Conservation (phyloP, 2,113 vertebrate species). For the rabbit (Oryctolagus cuniculus) region DNA sequence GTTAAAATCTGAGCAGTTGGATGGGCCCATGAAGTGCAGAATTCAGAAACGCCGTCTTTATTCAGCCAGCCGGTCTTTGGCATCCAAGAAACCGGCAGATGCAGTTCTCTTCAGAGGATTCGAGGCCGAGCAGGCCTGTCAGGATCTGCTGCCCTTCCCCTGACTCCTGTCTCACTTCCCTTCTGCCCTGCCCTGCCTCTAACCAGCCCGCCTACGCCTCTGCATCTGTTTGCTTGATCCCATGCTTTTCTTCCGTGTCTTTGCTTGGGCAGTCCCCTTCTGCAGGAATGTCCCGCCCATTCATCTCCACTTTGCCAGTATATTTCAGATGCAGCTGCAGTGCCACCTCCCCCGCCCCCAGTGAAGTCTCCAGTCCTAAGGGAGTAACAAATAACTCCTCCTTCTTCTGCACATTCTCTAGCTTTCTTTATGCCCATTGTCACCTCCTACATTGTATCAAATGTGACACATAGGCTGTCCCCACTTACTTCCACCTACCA, state of each 20-base stretch:
- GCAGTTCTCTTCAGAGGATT: not conserved
- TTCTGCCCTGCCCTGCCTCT: not conserved
- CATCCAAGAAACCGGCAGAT: not conserved
- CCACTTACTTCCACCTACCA: not conserved
- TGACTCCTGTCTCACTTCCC: not conserved
- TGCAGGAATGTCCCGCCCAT: not conserved
- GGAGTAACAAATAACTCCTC: not conserved
- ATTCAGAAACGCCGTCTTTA: conserved; percentile 10
- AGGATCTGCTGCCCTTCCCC: not conserved
- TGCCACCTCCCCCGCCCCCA: not conserved
- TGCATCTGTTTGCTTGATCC: fast-evolving
- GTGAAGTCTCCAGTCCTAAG: not conserved
- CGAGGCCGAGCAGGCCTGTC: not conserved
- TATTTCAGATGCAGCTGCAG: not conserved
- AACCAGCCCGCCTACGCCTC: fast-evolving
- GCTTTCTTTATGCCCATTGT: not conserved
- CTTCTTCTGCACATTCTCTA: not conserved
- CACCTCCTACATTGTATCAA: not conserved
- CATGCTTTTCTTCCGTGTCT: not conserved
- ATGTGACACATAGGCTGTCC: not conserved
- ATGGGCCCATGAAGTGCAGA: not conserved
- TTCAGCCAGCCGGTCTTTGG: not conserved
- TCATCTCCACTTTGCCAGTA: not conserved
- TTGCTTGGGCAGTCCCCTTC: not conserved
- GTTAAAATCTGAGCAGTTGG: not conserved